Evolutionary conservation across 2,888 invertebrate genomes (phyloP), one percentile per base, ranked within the genome.

Genomic region (Lycia hirtaria): DNA sequence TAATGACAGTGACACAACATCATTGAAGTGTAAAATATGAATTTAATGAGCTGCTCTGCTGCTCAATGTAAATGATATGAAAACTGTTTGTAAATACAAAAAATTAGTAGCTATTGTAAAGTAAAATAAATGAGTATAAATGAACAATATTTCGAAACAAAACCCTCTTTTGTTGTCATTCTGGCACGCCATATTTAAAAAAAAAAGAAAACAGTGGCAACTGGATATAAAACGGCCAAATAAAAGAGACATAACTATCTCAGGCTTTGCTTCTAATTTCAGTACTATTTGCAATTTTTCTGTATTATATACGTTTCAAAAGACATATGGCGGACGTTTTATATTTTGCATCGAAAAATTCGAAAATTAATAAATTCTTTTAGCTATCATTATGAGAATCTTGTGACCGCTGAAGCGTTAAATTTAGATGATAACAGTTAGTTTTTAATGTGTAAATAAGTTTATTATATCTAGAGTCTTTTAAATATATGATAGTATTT

Each of bases 241-340:
- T 79, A 60, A 47, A 70, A 72, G 67, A 71, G 59, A 53, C 38
- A 35, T 47, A 41, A 44, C 41, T 41, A 53, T 55, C 49, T 49
- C 12, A 53, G 40, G 57, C 53, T 60, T 44, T 32, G 4, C 56
- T 47, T 41, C 49, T 37, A 45, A 59, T 53, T 40, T 20, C 14
- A n/a, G 37, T 40, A 58, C 33, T 51, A 63, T 60, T 64, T 65
- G 45, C 6, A 68, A 80, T 68, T 83, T 80, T 57, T 66, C 70
- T 64, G 77, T 60, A 51, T 81, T 80, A 78, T 81, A 85, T 81
- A 88, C 84, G 86, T 89, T 85, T 86, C 89, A 90, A 89, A 92
- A 92, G 88, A 92, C 92, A 91, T 92, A 92, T 92, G 92, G 92
- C 92, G 92, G 92, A 92, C 89, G 88, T 91, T 92, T 92, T 92